Evolutionary conservation across 2,888 invertebrate species (phyloP).

Genomic region (Hyppa rectilinea): DNA sequence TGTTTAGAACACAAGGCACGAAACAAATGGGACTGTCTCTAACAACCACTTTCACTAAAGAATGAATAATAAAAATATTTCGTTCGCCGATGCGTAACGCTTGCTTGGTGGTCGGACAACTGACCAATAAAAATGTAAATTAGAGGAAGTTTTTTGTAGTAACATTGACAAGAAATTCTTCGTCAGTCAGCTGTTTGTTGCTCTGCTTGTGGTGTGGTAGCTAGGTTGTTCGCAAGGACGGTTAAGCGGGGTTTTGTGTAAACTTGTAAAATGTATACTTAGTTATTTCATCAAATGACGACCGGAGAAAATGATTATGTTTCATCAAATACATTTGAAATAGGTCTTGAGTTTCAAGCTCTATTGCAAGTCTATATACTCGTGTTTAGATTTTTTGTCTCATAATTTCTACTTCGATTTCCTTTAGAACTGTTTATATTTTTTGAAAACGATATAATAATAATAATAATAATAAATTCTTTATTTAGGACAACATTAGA

Average conservation of each 20-base stretch:
- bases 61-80: constrained; percentile 81
- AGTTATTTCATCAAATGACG: neutral
- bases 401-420: neutral
- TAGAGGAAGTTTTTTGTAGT: constrained; percentile 65
- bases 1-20: constrained; percentile 79
- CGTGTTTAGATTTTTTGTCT: neutral
- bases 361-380: no score
- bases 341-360: neutral
- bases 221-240: neutral
- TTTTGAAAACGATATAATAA: neutral
- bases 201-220: constrained; percentile 6
- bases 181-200: constrained; percentile 42
- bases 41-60: constrained; percentile 85
- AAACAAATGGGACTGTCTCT: constrained; percentile 81
- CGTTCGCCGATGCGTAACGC: constrained; percentile 74
- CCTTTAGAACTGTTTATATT: neutral
- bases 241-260: neutral
- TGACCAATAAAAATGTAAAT: constrained; percentile 72
- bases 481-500: no score
- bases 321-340: neutral
- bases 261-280: neutral
- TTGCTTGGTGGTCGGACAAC: constrained; percentile 50
- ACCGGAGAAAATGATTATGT: no score
- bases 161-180: constrained; percentile 52
- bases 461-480: no score